Conservation (phyloP, 2,113 vertebrate species). For the Elaphurus davidianus region DNA sequence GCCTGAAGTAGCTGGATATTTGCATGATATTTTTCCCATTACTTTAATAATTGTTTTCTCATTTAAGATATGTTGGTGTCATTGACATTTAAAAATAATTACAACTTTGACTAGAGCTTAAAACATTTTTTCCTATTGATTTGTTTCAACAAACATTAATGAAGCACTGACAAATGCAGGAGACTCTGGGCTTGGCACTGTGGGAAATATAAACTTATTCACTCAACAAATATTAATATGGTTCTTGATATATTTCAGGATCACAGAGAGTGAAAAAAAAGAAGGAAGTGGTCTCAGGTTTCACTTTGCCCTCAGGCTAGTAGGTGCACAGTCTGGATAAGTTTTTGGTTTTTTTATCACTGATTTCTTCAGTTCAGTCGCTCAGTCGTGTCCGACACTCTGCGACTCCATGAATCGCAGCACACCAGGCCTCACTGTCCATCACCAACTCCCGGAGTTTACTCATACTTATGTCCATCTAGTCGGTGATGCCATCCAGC, state of each 20-base stretch:
- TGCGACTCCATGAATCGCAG: no score
- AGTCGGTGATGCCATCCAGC: no score
- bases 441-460: no score
- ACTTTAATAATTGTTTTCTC: conserved; percentile 37
- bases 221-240: background rate
- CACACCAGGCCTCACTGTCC: no score
- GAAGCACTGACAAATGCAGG: background rate
- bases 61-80: conserved; percentile 22
- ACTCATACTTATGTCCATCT: no score
- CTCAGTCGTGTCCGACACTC: no score
- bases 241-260: background rate
- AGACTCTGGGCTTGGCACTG: background rate
- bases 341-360: background rate
- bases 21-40: background rate
- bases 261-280: background rate
- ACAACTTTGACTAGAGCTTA: background rate
- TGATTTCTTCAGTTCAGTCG: background rate
- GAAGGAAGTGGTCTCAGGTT: background rate
- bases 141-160: background rate
- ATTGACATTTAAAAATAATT: conserved; percentile 63
- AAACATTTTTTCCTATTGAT: background rate
- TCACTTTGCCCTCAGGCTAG: background rate
- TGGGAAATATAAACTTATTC: background rate
- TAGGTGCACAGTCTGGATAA: background rate
- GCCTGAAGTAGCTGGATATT: background rate